Evolutionary conservation across 2,888 invertebrate genomes (phyloP).

Genomic region (Agrochola circellaris): DNA sequence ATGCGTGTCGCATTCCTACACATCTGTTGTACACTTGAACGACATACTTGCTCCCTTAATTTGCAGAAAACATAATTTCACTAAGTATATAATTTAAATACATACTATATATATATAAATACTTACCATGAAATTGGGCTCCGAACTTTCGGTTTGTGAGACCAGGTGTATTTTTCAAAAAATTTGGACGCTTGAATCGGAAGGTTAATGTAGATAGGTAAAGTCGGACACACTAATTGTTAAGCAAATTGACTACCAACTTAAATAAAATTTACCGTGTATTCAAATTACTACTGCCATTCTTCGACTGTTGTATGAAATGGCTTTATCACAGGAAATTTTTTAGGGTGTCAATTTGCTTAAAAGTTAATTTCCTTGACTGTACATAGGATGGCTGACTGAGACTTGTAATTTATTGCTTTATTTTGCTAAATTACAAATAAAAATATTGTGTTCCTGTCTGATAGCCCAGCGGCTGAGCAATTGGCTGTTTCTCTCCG

Average conservation of each 20-base stretch:
- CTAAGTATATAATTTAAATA: too few species aligned
- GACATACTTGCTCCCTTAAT: slow-evolving; percentile 23
- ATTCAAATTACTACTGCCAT: too few species aligned
- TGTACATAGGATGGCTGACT: not conserved
- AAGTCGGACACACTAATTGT: too few species aligned
- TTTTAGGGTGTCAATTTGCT: not conserved
- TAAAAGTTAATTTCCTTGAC: not conserved
- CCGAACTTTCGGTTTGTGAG: too few species aligned
- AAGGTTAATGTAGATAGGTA: too few species aligned
- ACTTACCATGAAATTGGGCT: too few species aligned
- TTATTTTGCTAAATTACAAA: not conserved
- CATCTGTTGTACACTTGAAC: slow-evolving; percentile 57
- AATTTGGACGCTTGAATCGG: not conserved
- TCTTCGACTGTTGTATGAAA: not conserved
- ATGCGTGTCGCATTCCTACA: slow-evolving; percentile 60
- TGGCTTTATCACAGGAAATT: not conserved
- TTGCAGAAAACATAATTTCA: not conserved
- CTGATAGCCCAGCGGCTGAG: too few species aligned
- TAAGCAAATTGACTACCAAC: not conserved
- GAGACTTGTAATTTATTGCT: not conserved
- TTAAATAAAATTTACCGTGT: not conserved
- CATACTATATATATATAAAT: too few species aligned
- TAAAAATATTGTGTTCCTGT: not conserved
- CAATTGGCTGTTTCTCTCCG: not conserved
- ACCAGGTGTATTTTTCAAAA: not conserved